Base-by-base conservation (phyloP, 2,888 invertebrate species). In the Poecilus cupreus region DNA sequence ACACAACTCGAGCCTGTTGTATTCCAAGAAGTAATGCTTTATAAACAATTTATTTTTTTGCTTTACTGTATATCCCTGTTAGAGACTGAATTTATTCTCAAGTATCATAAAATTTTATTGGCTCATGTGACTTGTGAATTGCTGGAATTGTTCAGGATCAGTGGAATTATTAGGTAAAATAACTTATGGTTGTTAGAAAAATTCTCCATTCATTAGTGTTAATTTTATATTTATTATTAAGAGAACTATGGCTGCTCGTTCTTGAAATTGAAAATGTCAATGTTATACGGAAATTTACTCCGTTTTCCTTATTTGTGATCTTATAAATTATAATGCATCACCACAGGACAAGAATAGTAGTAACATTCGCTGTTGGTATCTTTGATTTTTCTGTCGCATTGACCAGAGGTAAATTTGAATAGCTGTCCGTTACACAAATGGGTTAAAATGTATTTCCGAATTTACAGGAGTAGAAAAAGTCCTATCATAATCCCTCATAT, bases 51-150 rank as follows among this genome's bases (percentile, higher is more conserved):
- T 54, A 32, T 51, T 79, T 80, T 32, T 70, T 49, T 51, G 49
- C 46, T 46, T 22, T 49, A 46, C 46, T 43, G 57, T 24, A 68
- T 79, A 79, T 80, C 72, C 72, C 80, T 80, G 80, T 72, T 80
- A 80, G 72, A 46, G 39, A 57, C 60, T 39, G 80, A 81, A 81
- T 75, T 81, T 81, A 81, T 81, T 81, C 81, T 60, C 64, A 43
- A 74, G 60, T 81, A 60, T 81, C 20, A 81, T 81, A 81, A 81
- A 81, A 81, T 81, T 81, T 81, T 81, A 81, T 81, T 75, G 60
- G 24, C 64, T 46, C 81, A 81, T 46, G 75, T 75, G 74, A 75
- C 81, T 74, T 39, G 37, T 64, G 81, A 74, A 81, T 81, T 32
- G 81, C 49, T 81, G 60, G 81, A 75, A 81, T 81, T 75, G 81